phyloP scores from a whole-genome alignment of 2,113 vertebrate genomes.

The Carassius auratus region DNA sequence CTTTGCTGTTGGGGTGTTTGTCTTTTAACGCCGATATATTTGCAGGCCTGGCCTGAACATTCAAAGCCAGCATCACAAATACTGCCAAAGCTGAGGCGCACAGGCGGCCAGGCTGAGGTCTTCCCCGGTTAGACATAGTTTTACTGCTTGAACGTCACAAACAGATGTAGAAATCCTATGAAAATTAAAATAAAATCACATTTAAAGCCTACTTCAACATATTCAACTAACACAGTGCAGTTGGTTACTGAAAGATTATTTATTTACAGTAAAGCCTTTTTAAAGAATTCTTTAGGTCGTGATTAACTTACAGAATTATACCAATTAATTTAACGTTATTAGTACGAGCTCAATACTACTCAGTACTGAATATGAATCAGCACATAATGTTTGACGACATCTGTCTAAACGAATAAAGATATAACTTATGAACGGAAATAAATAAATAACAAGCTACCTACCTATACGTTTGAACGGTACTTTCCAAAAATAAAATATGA shows the following conservation, averaged over 20 bases:
- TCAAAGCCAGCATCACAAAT: slow-evolving; percentile 70
- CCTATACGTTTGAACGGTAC: not conserved
- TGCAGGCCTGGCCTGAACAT: slow-evolving; percentile 83
- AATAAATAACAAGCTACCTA: not conserved
- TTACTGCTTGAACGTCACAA: not conserved
- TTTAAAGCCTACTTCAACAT: not conserved
- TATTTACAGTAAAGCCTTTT: no score
- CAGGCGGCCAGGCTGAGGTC: slow-evolving; percentile 65
- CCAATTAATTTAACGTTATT: not conserved
- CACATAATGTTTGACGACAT: not conserved
- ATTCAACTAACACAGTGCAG: not conserved
- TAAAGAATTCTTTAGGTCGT: not conserved
- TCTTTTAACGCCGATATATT: slow-evolving; percentile 85
- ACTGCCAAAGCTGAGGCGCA: slow-evolving; percentile 73
- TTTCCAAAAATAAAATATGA: not conserved
- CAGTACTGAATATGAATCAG: not conserved
- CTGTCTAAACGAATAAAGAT: not conserved
- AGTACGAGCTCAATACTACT: not conserved
- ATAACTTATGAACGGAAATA: not conserved
- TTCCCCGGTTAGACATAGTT: slow-evolving; percentile 73
- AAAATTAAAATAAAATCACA: not conserved
- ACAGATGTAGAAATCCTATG: not conserved
- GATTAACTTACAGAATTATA: not conserved
- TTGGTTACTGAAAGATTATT: not conserved
- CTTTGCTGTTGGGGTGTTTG: slow-evolving; percentile 71